Conservation (phyloP, 2,888 invertebrate species). For the Hypomecis punctinalis region DNA sequence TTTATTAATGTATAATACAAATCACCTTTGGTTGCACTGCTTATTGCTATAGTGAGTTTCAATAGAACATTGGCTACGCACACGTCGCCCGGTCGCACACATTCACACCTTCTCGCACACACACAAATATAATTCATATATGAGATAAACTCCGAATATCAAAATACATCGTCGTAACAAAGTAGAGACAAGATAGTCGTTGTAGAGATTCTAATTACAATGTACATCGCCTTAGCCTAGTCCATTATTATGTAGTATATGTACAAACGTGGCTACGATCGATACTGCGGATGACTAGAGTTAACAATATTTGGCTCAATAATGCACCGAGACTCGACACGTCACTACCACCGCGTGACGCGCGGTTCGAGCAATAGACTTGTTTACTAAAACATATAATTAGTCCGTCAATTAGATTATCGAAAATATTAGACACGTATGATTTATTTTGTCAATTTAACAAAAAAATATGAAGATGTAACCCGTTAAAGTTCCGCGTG, state of each 20-base stretch:
- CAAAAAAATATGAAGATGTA: too few relatives aligned
- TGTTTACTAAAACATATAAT: too few relatives aligned
- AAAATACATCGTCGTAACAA: conserved; percentile 71
- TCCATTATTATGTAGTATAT: conserved; percentile 50
- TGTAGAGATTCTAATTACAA: conserved; percentile 60
- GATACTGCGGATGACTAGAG: conserved; percentile 49
- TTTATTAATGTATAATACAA: conserved; percentile 48
- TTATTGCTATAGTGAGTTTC: conserved; percentile 66
- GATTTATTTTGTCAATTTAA: too few relatives aligned
- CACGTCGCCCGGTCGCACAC: conserved; percentile 21
- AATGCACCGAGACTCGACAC: conserved; percentile 35
- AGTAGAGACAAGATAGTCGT: conserved; percentile 69
- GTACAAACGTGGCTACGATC: conserved; percentile 48
- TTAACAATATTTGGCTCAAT: conserved; percentile 52
- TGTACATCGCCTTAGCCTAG: conserved; percentile 53
- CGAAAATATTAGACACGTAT: too few relatives aligned
- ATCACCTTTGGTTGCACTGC: conserved; percentile 69
- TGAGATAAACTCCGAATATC: conserved; percentile 72
- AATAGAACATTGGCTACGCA: conserved; percentile 36
- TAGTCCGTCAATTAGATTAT: too few relatives aligned
- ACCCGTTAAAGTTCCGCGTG: too few relatives aligned
- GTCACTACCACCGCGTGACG: not conserved
- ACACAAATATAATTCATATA: conserved; percentile 44
- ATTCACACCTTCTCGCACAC: conserved; percentile 26
- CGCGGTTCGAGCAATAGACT: not conserved